These are phyloP conservation scores for Tromatobia lineatoria DNA, from an alignment of 2,888 invertebrate species.

Conservation along the genomic window DNA sequence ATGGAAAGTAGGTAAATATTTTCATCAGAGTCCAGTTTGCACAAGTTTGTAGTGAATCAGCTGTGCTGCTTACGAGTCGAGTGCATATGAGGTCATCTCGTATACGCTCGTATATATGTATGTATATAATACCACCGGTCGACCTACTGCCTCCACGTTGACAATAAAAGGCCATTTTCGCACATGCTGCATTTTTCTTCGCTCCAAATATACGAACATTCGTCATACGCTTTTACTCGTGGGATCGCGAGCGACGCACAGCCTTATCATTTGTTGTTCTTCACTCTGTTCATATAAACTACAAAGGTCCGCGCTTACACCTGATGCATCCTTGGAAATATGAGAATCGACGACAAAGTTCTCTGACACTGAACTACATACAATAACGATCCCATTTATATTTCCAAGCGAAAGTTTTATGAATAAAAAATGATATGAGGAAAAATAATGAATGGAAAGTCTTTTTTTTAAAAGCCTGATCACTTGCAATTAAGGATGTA, in stretches of 20 bases:
- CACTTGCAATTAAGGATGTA: no score
- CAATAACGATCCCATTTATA: neutral
- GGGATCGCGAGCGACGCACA: slow-evolving; percentile 6
- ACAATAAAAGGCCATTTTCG: slow-evolving; percentile 45
- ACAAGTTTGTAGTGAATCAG: slow-evolving; percentile 35
- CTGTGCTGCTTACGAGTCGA: slow-evolving; percentile 3
- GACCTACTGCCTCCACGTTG: slow-evolving; percentile 38
- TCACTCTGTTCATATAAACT: slow-evolving; percentile 33
- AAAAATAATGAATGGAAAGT: no score
- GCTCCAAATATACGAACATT: slow-evolving; percentile 34
- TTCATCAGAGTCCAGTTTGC: slow-evolving; percentile 3
- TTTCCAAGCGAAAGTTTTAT: neutral
- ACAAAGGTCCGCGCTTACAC: slow-evolving; percentile 31
- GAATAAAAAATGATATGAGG: neutral
- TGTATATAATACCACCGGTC: neutral
- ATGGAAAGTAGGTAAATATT: neutral
- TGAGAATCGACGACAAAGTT: slow-evolving; percentile 19
- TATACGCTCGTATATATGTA: neutral
- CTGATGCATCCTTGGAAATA: slow-evolving; percentile 36
- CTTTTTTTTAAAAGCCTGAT: no score
- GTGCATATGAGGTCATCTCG: slow-evolving; percentile 7
- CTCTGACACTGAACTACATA: neutral
- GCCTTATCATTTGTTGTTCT: slow-evolving; percentile 28
- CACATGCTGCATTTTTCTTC: slow-evolving; percentile 39
- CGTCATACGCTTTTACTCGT: slow-evolving; percentile 29